Evolutionary conservation across 2,113 vertebrate species (phyloP).

Genomic region (Datnioides undecimradiatus): DNA sequence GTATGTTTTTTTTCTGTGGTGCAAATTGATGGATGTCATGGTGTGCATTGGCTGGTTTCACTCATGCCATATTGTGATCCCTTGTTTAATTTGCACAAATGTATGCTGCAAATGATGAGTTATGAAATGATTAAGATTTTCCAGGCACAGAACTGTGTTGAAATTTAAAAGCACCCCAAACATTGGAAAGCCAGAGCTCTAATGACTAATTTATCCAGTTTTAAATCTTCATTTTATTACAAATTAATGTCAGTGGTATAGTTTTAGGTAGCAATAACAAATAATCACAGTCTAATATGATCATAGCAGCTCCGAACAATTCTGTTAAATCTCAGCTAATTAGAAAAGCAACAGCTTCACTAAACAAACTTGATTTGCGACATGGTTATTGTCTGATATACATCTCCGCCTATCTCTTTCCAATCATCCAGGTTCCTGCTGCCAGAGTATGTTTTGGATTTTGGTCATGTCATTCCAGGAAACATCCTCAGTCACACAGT

Average conservation of each 20-base stretch:
- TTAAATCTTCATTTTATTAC: neutral
- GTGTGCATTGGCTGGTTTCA: constrained; percentile 1
- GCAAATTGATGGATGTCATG: constrained; percentile 5
- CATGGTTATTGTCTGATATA: neutral
- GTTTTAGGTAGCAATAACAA: neutral
- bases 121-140: neutral
- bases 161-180: neutral
- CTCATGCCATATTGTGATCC: neutral
- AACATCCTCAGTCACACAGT: constrained; percentile 41
- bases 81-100: neutral
- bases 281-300: no score
- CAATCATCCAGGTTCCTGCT: constrained; percentile 45
- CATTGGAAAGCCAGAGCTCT: neutral
- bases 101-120: neutral
- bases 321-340: no score
- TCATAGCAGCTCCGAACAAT: neutral
- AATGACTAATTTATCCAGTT: neutral
- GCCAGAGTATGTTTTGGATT: constrained; percentile 74
- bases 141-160: neutral
- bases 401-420: neutral
- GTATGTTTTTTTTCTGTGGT: neutral
- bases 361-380: neutral
- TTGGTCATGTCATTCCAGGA: constrained; percentile 60
- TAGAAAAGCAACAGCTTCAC: no score
- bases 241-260: neutral